Percentiles rank a stretch among this genome's conserved stretches.
Conservation (phyloP, 2,888 invertebrate genomes). For the Stomorhina lunata region DNA sequence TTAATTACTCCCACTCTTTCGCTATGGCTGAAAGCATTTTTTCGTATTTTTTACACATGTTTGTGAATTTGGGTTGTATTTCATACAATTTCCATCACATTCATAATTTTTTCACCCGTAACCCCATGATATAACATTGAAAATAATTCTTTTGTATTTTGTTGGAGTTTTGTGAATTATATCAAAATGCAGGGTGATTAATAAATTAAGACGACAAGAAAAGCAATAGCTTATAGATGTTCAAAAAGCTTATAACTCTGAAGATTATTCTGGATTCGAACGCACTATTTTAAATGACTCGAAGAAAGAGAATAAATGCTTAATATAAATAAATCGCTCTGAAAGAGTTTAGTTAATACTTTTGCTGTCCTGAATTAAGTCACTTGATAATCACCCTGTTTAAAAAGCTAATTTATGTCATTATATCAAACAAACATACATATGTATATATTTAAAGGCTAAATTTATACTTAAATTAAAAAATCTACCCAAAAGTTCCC, state of each 20-base stretch:
- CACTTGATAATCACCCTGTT: constrained; percentile 45
- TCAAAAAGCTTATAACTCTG: too few relatives aligned
- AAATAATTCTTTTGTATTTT: constrained; percentile 32
- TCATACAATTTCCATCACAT: constrained; percentile 1
- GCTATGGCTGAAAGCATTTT: background rate
- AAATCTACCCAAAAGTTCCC: too few relatives aligned
- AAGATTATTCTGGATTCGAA: too few relatives aligned
- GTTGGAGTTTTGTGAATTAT: background rate
- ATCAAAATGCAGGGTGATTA: constrained; percentile 5
- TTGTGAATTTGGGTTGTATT: background rate
- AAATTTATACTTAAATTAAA: too few relatives aligned
- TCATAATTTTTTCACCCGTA: constrained; percentile 22
- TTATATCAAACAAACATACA: constrained; percentile 5
- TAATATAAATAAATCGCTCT: too few relatives aligned
- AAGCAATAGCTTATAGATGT: background rate
- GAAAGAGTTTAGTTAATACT: too few relatives aligned
- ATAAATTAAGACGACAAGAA: background rate
- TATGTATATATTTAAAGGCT: background rate
- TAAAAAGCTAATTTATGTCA: constrained; percentile 41
- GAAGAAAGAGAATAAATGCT: too few relatives aligned
- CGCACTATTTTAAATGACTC: too few relatives aligned
- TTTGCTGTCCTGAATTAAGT: too few relatives aligned
- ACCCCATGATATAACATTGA: constrained; percentile 51
- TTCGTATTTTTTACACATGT: background rate
- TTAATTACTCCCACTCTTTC: constrained; percentile 71